Evolutionary conservation across 2,797 vertebrate species (phyloP), one percentile per base, ranked within the genome.

Genomic region (Lycodopsis pacificus): DNA sequence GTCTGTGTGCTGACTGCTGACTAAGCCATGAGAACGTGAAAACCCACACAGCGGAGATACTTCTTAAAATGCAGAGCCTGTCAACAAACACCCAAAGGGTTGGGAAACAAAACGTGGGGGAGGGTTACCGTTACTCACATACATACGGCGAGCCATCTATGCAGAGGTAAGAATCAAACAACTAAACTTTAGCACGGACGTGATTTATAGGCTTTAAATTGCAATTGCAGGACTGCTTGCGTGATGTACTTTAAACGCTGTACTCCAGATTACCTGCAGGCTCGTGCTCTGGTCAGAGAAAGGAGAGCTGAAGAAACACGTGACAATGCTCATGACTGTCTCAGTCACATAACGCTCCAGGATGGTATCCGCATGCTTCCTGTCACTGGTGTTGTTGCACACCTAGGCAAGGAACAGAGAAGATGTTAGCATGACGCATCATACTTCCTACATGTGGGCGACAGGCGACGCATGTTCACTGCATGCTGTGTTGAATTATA

Each of bases 231-330:
- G 58, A 27, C 42, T 57, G 49, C 0, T 25, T 40, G 27, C 17
- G 38, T 40, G 27, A 46, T 40, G 30, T 0, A 25, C 73, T 40
- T 68, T 20, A 53, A 64, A 80, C 9, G 25, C 1, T 11, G 6
- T 11, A 42, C 5, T 72, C 38, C 19, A 65, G 58, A 69, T 91
- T 95, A 99, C 98, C 98, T 99, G 98, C 87, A 99, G 91, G 62
- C 98, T 99, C 7, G 98, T 99, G 91, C 98, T 99, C 95, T 99
- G 98, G 92, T 99, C 98, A 9, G 98, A 99, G 94, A 99, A 99
- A 1, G 98, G 98, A 10, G 98, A 99, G 86, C 98, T 99, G 95
- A 99, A 99, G 96, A 99, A 99, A 9, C 98, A 99, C 5, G 98
- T 99, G 80, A 99, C 98, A 0, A 99, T 99, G 87, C 97, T 98